These are phyloP conservation scores for Drosophila tristis DNA, from an alignment of 1,140 invertebrate genomes.

Conservation along the genomic window DNA sequence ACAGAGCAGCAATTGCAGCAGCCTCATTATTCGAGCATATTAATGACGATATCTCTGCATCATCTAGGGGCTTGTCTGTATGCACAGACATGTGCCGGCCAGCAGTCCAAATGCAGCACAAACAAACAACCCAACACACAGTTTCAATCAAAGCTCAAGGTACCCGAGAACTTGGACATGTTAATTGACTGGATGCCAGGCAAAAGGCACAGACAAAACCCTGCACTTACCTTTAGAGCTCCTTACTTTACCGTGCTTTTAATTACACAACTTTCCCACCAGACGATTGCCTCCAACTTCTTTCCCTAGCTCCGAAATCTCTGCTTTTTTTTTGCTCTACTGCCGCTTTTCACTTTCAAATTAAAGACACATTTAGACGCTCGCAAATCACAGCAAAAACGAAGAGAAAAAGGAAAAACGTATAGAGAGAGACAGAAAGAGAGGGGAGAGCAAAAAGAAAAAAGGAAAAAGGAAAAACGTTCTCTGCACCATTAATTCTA, in stretches of 20 bases:
- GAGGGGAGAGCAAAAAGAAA: constrained; percentile 44
- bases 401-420: constrained; percentile 16
- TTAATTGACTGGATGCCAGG: constrained; percentile 26
- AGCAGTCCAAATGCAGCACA: constrained; percentile 6
- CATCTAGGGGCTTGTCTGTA: constrained; percentile 24
- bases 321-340: constrained; percentile 1
- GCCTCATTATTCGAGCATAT: constrained; percentile 56
- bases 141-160: constrained; percentile 24
- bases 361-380: constrained; percentile 71
- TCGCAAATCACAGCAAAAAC: constrained; percentile 51
- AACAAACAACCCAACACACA: background rate
- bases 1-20: no score
- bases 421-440: constrained; percentile 11
- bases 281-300: constrained; percentile 3
- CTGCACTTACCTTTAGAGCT: background rate
- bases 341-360: constrained; percentile 64
- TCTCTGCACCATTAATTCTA: constrained; percentile 79
- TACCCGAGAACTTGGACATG: constrained; percentile 27
- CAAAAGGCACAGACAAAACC: background rate
- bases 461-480: constrained; percentile 35
- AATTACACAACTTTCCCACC: constrained; percentile 28
- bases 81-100: constrained; percentile 5
- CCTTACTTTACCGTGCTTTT: constrained; percentile 29
- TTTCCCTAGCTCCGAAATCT: background rate
- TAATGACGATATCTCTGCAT: constrained; percentile 51